Percentiles rank a stretch among this genome's conserved stretches.
phyloP scores from a whole-genome alignment of 2,888 invertebrate species.

The Salticus scenicus region DNA sequence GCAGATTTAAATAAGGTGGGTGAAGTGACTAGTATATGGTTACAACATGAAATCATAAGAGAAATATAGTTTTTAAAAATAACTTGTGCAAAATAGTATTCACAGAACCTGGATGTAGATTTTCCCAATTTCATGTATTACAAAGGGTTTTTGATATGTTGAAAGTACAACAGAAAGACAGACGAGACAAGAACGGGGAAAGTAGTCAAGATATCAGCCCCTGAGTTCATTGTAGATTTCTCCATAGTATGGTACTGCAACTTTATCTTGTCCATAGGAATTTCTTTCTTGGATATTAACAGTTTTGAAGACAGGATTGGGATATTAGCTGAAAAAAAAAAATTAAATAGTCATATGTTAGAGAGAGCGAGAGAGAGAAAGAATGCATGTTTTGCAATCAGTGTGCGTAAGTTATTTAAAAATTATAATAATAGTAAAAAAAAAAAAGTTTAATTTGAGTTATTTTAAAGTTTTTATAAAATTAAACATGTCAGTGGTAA shows the following conservation, averaged over 20 bases:
- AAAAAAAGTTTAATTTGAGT: too few relatives aligned
- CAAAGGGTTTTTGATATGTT: background rate
- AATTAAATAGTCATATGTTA: too few relatives aligned
- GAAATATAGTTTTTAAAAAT: background rate
- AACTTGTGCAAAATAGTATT: slow-evolving; percentile 7
- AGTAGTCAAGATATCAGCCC: background rate
- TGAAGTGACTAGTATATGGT: background rate
- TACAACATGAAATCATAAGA: background rate
- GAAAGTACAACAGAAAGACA: background rate
- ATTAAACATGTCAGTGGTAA: too few relatives aligned
- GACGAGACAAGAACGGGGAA: background rate
- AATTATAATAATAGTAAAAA: too few relatives aligned
- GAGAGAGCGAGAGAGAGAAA: too few relatives aligned
- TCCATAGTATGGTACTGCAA: slow-evolving; percentile 65
- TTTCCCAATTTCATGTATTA: background rate
- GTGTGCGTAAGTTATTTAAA: too few relatives aligned
- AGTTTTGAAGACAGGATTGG: slow-evolving; percentile 55
- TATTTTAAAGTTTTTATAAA: too few relatives aligned
- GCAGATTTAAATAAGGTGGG: background rate
- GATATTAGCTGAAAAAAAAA: slow-evolving; percentile 36
- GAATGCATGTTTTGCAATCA: too few relatives aligned
- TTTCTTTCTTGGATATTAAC: slow-evolving; percentile 55
- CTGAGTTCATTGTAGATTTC: slow-evolving; percentile 43
- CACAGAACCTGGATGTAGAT: background rate
- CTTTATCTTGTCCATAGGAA: slow-evolving; percentile 56